Percentiles rank a stretch among this genome's conserved stretches.
Evolutionary conservation across 2,888 invertebrate species (phyloP).

Genomic region (Pandemis cinnamomeana): DNA sequence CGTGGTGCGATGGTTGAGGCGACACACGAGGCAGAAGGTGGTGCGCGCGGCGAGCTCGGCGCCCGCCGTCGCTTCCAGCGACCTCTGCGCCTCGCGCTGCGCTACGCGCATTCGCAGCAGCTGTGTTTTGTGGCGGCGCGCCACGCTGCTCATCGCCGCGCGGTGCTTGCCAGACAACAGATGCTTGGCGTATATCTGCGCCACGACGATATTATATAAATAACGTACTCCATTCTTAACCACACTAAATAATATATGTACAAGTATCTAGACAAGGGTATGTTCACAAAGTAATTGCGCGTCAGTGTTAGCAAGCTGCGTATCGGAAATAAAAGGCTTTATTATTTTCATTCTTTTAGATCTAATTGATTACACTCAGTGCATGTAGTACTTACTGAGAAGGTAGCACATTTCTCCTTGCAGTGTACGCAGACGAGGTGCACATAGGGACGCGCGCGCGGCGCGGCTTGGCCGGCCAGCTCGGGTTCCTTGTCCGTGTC

Average conservation of each 20-base stretch:
- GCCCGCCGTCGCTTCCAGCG: slow-evolving; percentile 88
- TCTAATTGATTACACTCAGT: not conserved
- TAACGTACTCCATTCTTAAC: too few relatives aligned
- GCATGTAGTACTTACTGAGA: slow-evolving; percentile 82
- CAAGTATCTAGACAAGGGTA: too few relatives aligned
- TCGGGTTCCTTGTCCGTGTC: slow-evolving; percentile 84
- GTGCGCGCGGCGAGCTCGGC: slow-evolving; percentile 85
- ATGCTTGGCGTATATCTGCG: slow-evolving; percentile 89
- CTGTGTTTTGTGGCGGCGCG: slow-evolving; percentile 89
- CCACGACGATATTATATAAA: not conserved
- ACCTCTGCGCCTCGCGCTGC: slow-evolving; percentile 91
- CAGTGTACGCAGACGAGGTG: slow-evolving; percentile 92
- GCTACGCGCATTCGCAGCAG: slow-evolving; percentile 90
- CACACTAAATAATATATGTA: too few relatives aligned
- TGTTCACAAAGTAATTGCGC: too few relatives aligned
- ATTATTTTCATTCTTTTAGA: too few relatives aligned
- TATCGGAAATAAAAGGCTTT: too few relatives aligned
- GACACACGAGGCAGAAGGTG: slow-evolving; percentile 90
- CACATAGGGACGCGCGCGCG: slow-evolving; percentile 84
- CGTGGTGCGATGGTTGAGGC: slow-evolving; percentile 89
- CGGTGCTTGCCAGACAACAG: slow-evolving; percentile 89
- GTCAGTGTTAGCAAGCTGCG: too few relatives aligned
- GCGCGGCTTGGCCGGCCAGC: slow-evolving; percentile 78
- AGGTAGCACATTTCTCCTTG: slow-evolving; percentile 89
- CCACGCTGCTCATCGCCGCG: slow-evolving; percentile 89